Percentiles rank a stretch among this genome's conserved stretches.
These are phyloP conservation scores for Riptortus pedestris DNA, from an alignment of 1,140 invertebrate species.

Conservation along the genomic window DNA sequence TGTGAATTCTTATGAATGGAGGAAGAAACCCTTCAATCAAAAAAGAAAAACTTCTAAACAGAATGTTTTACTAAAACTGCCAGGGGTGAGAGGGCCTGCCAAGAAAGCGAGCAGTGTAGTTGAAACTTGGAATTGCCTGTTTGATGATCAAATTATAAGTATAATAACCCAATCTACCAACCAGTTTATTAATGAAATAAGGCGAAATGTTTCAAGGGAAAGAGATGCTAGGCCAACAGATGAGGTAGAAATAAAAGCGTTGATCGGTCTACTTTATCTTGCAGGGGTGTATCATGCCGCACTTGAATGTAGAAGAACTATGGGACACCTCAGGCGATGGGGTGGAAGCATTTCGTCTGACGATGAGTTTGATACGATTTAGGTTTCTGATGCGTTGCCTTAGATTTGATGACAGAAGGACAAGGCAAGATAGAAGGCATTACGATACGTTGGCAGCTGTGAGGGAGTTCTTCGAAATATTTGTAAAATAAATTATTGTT, in stretches of 20 bases:
- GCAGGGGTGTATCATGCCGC: background rate
- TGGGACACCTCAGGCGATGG: background rate
- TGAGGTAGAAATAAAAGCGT: background rate
- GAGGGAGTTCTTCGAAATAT: slow-evolving; percentile 32
- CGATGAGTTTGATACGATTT: slow-evolving; percentile 32
- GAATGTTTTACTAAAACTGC: too few relatives aligned
- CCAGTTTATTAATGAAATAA: background rate
- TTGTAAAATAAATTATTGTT: slow-evolving; percentile 35
- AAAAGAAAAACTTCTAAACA: too few relatives aligned
- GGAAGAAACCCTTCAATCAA: too few relatives aligned
- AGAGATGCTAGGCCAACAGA: background rate
- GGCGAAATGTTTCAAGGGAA: background rate
- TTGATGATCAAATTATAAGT: background rate
- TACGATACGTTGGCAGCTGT: slow-evolving; percentile 32
- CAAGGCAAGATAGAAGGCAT: slow-evolving; percentile 30
- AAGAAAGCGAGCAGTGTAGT: too few relatives aligned
- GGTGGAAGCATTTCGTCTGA: background rate
- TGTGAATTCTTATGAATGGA: too few relatives aligned
- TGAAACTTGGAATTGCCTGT: too few relatives aligned
- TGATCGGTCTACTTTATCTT: background rate
- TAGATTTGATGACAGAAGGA: slow-evolving; percentile 34
- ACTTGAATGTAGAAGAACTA: background rate
- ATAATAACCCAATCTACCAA: background rate
- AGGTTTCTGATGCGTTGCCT: slow-evolving; percentile 32
- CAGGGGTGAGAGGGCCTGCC: too few relatives aligned